A percentile compares a stretch with the other conserved stretches of the same genome.
Evolutionary conservation across 2,113 vertebrate genomes (phyloP).

Genomic region (Heptranchias perlo): DNA sequence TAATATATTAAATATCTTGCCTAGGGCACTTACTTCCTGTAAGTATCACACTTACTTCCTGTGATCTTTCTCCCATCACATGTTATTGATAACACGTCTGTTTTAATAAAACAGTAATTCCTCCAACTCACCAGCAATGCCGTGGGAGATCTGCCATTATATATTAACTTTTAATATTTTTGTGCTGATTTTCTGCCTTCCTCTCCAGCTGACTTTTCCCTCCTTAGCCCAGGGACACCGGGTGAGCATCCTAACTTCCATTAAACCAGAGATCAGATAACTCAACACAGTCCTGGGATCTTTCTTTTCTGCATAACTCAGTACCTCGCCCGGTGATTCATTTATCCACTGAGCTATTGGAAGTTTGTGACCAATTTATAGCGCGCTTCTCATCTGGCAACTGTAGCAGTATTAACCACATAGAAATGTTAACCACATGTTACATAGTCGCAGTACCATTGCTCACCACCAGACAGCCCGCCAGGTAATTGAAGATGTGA

Average conservation of each 20-base stretch:
- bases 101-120: background rate
- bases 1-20: background rate
- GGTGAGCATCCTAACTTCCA: background rate
- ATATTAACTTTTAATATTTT: background rate
- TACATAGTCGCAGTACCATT: background rate
- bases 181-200: background rate
- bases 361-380: background rate
- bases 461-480: background rate
- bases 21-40: background rate
- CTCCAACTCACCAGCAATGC: background rate
- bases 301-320: background rate
- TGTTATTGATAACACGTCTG: background rate
- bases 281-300: background rate
- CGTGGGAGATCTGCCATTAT: background rate
- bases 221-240: background rate
- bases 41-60: background rate
- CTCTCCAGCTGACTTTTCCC: background rate
- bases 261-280: too few species aligned
- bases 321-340: background rate
- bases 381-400: background rate
- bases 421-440: background rate
- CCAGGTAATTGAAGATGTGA: background rate
- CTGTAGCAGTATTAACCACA: background rate
- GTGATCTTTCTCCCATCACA: background rate
- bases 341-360: background rate